Evolutionary conservation across 2,113 vertebrate species (phyloP).

Genomic region (Ranitomeya variabilis): DNA sequence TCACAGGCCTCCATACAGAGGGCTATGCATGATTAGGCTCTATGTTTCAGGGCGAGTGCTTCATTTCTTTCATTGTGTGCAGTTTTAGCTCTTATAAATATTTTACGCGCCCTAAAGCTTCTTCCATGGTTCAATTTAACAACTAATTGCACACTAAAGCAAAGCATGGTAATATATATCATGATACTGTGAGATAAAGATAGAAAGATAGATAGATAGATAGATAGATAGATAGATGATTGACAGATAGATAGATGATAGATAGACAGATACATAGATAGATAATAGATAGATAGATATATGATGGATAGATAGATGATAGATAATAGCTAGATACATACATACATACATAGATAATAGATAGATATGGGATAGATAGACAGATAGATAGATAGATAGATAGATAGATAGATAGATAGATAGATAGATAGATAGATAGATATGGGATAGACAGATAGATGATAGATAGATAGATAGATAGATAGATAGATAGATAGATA

Average conservation of each 20-base stretch:
- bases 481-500: no score
- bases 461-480: no score
- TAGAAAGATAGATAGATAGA: background rate
- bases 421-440: no score
- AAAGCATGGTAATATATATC: background rate
- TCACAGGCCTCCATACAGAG: slow-evolving; percentile 43
- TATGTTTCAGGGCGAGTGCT: slow-evolving; percentile 36
- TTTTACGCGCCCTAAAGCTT: slow-evolving; percentile 53
- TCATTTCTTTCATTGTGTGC: slow-evolving; percentile 51
- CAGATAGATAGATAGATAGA: no score
- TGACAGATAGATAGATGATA: background rate
- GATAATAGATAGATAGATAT: slow-evolving; percentile 1
- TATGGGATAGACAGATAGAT: no score
- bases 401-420: no score
- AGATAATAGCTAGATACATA: no score
- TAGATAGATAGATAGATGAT: slow-evolving; percentile 15
- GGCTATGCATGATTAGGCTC: slow-evolving; percentile 47
- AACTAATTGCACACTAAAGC: slow-evolving; percentile 49
- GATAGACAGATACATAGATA: slow-evolving; percentile 17
- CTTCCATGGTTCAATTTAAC: slow-evolving; percentile 49
- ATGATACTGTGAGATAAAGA: background rate
- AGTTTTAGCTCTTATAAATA: slow-evolving; percentile 55
- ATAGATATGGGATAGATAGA: no score
- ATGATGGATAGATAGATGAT: background rate
- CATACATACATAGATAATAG: no score